phyloP scores from a whole-genome alignment of 2,888 invertebrate species.

The Graphium colonna region DNA sequence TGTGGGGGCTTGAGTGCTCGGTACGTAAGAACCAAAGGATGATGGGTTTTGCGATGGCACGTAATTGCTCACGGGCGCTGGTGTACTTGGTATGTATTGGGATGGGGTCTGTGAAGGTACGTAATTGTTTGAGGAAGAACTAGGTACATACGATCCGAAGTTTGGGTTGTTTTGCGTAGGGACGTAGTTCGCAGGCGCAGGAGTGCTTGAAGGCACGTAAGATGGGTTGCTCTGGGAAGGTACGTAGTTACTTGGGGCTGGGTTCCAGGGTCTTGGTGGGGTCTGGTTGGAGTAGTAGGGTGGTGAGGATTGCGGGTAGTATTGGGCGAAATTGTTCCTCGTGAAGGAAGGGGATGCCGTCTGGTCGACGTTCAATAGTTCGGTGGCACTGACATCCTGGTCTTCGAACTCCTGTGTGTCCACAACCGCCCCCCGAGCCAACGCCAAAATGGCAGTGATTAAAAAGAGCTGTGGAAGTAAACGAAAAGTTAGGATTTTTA shows the following conservation, averaged over 20 bases:
- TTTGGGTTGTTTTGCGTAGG: slow-evolving; percentile 23
- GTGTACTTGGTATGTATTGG: slow-evolving; percentile 12
- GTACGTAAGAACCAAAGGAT: slow-evolving; percentile 30
- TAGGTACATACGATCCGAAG: not conserved
- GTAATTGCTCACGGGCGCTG: slow-evolving; percentile 22
- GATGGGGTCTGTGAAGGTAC: slow-evolving; percentile 25
- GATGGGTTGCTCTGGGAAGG: slow-evolving; percentile 26
- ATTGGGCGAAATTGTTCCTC: slow-evolving; percentile 42
- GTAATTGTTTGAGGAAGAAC: slow-evolving; percentile 25
- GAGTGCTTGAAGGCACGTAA: slow-evolving; percentile 32
- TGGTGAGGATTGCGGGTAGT: slow-evolving; percentile 33
- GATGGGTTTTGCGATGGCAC: slow-evolving; percentile 28
- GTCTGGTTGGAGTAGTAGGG: slow-evolving; percentile 28
- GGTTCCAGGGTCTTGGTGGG: slow-evolving; percentile 37
- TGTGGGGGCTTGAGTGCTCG: slow-evolving; percentile 27
- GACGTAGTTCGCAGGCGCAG: slow-evolving; percentile 24
- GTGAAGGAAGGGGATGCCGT: slow-evolving; percentile 39
- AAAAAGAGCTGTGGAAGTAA: slow-evolving; percentile 48
- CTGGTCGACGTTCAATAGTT: slow-evolving; percentile 42
- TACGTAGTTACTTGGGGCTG: slow-evolving; percentile 26
- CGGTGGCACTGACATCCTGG: slow-evolving; percentile 49
- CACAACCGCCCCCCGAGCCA: slow-evolving; percentile 51
- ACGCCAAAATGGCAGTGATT: slow-evolving; percentile 52
- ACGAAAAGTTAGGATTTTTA: too few species aligned
- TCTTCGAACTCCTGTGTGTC: slow-evolving; percentile 44